Base-by-base conservation (phyloP, 2,888 invertebrate species). In the Lapara coniferarum region DNA sequence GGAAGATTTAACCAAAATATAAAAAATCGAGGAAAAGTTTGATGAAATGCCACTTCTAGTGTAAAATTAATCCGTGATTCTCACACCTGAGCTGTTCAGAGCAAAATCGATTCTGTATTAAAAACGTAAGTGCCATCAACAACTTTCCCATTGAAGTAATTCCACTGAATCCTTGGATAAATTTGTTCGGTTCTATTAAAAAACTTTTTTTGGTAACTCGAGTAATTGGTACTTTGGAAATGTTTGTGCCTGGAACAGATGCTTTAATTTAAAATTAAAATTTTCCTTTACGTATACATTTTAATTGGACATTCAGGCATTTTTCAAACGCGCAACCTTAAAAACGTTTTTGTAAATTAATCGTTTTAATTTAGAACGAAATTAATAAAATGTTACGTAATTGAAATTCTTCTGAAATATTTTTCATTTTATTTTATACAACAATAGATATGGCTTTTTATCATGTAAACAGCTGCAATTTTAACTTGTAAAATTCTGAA, bases 261-360 rank as follows among this genome's bases (percentile, higher is more conserved):
- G 81, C 78, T 73, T 83, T 79, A 80, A 81, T 83, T 82, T 79
- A 74, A 82, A 83, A 82, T 83, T 78, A 82, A 84, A 85, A 84
- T 80, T 85, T 85, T 82, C 76, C 73, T 75, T 63, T 49, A 76
- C 74, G 70, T 71, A 77, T 73, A 77, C 77, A 73, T 75, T 81
- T 81, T 77, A 81, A 83, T 84, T 84, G 79, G 67, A 53, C 46
- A 66, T 73, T 55, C 44, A 59, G 59, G 46, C 56, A 30, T 63
- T 63, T 59, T 16, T 59, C 59, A 12, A 46, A 46, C 44, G 44
- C 10, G 46, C 49, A 73, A 69, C 53, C 57, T 66, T 46, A 1
- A 44, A 59, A 10, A 12, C 10, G 12, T 63, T 19, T 46, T 63
- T 46, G n/a, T 16, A 19, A 49, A 63, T 49, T 63, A 46, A 63